Base-by-base conservation (phyloP, 2,113 vertebrate genomes). In the Scolopax mira region DNA sequence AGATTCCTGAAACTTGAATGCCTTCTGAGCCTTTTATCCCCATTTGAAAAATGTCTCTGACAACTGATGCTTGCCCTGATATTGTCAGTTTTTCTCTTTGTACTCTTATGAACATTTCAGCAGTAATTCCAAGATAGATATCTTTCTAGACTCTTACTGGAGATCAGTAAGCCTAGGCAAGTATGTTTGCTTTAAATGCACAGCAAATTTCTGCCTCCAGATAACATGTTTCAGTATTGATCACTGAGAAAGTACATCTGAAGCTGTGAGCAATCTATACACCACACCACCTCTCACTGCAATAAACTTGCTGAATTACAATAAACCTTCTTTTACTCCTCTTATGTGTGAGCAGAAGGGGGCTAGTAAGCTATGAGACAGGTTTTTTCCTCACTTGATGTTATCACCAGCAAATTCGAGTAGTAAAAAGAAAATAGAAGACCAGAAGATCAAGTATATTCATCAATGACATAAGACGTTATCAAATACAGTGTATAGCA, bases 1-100 rank as follows among this genome's bases (percentile, higher is more conserved):
- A 71, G 91, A 94, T 96, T 92, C 71, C 85, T 85, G 78, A 94
- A 94, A 95, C 9, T 9, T 89, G 66, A 97, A 96, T 86, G 79
- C 51, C 90, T 81, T 54, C 60, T 87, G 52, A 97, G 94, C 66
- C 42, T 78, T 97, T 97, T 91, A 97, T 96, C 69, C 27, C 19
- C 33, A 37, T 80, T 73, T 88, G 61, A 96, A 96, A 93, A 95
- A 88, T 27, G 41, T 57, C 44, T 75, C 42, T 41, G 64, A 86
- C 93, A 97, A 95, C 66, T 71, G 96, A 89, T 85, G 37, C 66
- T 67, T 94, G 41, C 52, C 81, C 92, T 44, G 10, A 87, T 84
- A 77, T 54, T 88, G 81, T 66, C 92, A 87, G 42, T 65, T 82
- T 73, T 88, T 31, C 78, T 89, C 74, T 96, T 92, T 84, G 67